Evolutionary conservation across 2,113 vertebrate species (phyloP), one percentile per base, ranked within the genome.

Genomic region (Smithornis capensis): DNA sequence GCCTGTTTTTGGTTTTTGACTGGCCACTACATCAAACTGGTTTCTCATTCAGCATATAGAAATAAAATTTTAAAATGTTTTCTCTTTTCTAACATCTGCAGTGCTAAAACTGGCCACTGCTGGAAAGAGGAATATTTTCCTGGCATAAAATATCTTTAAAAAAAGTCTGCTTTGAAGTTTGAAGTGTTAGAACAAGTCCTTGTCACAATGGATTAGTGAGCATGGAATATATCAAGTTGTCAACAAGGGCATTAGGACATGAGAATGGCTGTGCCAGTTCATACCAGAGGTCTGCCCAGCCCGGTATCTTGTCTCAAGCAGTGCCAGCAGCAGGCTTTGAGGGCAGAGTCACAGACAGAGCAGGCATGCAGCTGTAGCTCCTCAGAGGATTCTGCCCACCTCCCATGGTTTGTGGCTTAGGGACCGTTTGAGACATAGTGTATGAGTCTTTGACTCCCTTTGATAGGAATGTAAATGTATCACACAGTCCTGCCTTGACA

Each of bases 191-290:
- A 89, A 76, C 50, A 86, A 96, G 63, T 83, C 68, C 88, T 92
- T 93, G 90, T 93, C 96, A 95, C 83, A 92, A 63, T 47, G 42
- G 21, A 90, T 97, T 88, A 93, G 37, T 37, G 40, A 90, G 10
- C 4, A 0, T 80, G 57, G n/a, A 76, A 62, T n/a, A 24, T 33
- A 31, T 6, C 63, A 86, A 76, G 31, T 82, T 38, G 21, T 89
- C 38, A 83, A 10, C 47, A 37, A 37, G 16, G 10, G 33, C 7
- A 8, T 69, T 79, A 85, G 45, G 40, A 79, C 25, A 40, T 0
- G 2, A 69, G 70, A 69, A 53, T 18, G 55, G 8, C 44, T 1
- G 0, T 87, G 50, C 70, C 55, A 86, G 45, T 83, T 84, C 50
- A 76, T 75, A 85, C 17, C 59, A 80, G 67, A 73, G 40, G 53